A percentile compares a stretch with the other conserved stretches of the same genome.
Conservation (phyloP, 2,888 invertebrate species). For the Selenia dentaria region DNA sequence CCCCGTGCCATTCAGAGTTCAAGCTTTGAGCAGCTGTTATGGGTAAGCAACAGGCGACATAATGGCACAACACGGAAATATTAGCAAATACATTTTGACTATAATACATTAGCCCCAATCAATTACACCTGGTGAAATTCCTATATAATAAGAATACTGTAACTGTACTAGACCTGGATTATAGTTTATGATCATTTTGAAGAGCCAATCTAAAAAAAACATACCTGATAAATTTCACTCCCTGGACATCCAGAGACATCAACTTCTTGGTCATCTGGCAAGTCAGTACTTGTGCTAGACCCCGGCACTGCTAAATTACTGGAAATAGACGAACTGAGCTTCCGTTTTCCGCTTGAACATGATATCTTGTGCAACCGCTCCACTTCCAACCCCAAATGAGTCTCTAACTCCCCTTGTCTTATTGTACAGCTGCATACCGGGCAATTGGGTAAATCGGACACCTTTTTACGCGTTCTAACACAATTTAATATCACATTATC, state of each 20-base stretch:
- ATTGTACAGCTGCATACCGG: slow-evolving; percentile 95
- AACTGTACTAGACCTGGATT: too few species aligned
- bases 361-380: slow-evolving; percentile 70
- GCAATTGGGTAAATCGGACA: slow-evolving; percentile 90
- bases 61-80: too few species aligned
- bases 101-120: too few species aligned
- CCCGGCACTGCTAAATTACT: slow-evolving; percentile 54
- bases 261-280: slow-evolving; percentile 57
- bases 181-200: too few species aligned
- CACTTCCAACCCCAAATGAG: slow-evolving; percentile 92
- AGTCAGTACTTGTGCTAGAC: slow-evolving; percentile 54
- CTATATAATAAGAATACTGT: too few species aligned
- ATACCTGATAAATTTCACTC: slow-evolving; percentile 76
- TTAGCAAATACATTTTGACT: too few species aligned
- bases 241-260: slow-evolving; percentile 73
- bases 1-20: too few species aligned
- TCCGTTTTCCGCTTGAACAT: slow-evolving; percentile 59
- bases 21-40: too few species aligned
- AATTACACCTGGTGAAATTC: too few species aligned
- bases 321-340: slow-evolving; percentile 60
- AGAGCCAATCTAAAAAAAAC: too few species aligned
- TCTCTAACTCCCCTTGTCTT: slow-evolving; percentile 91
- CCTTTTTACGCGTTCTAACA: slow-evolving; percentile 85
- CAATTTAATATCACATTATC: slow-evolving; percentile 74
- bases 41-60: too few species aligned